Evolutionary conservation across 2,113 vertebrate genomes (phyloP), one percentile per base, ranked within the genome.

Genomic region (Dascyllus trimaculatus): DNA sequence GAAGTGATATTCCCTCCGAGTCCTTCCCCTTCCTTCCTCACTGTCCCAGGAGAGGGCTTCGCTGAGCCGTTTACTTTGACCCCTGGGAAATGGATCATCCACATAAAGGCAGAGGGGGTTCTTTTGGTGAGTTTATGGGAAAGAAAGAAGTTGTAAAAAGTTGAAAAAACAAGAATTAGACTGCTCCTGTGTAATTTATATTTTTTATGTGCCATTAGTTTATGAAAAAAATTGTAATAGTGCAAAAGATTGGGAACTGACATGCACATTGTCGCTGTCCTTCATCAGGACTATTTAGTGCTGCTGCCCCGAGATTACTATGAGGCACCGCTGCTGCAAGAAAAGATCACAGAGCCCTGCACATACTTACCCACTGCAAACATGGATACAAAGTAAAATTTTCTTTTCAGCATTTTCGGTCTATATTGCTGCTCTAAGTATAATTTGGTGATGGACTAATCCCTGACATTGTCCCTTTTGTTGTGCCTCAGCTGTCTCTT

Each of bases 221-320:
- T 9, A 9, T 43, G 2, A 14, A 43, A 4, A 15, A 43, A 15
- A 15, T 14, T 9, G 40, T 43, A 43, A 43, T 15, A 13, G 40
- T 43, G 14, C 14, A 43, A 43, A 0, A 43, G 13, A 43, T 15
- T 43, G 40, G 15, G 1, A 15, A 43, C 7, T 43, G 14, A 43
- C 11, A 43, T 43, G 48, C 48, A 35, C 13, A 2, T 8, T 72
- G 10, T 62, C 21, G 14, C 14, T 84, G 17, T 80, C 19, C 11
- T 61, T 61, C 68, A 53, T 9, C 84, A 99, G 98, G 98, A 99
- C 89, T 98, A 97, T 72, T 79, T 99, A 81, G 96, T 99, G 57
- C 94, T 99, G 71, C 92, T 99, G 73, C 98, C 97, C 17, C 95
- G 91, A 40, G 96, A 96, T 81, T 99, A 97, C 88, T 99, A 97